Evolutionary conservation across 2,797 vertebrate genomes (phyloP).

Genomic region (Leptatherina wallacei): DNA sequence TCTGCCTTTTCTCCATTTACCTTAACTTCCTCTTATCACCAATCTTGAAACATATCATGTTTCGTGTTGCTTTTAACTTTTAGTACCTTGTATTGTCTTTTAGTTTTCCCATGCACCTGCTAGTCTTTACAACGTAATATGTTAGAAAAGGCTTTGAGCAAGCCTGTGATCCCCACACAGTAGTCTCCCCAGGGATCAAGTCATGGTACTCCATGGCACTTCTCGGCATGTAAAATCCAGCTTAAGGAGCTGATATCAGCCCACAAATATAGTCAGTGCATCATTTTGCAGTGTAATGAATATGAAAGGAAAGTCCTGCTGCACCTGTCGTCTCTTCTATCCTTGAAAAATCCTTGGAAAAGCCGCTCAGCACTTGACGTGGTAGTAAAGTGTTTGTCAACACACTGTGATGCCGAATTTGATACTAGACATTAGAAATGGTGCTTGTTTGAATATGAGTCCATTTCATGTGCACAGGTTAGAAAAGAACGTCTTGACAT

Average conservation of each 20-base stretch:
- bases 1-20: constrained; percentile 6
- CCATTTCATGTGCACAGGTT: constrained; percentile 2
- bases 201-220: constrained; percentile 68
- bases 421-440: constrained; percentile 60
- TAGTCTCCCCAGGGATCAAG: constrained; percentile 49
- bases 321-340: constrained; percentile 77
- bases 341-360: constrained; percentile 73
- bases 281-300: constrained; percentile 82
- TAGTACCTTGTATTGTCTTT: not conserved
- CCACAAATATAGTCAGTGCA: constrained; percentile 81
- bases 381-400: constrained; percentile 81
- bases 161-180: constrained; percentile 36
- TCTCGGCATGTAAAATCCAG: constrained; percentile 68
- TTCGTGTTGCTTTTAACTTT: not conserved
- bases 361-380: constrained; percentile 50
- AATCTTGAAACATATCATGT: not conserved
- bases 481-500: constrained; percentile 41
- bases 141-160: constrained; percentile 13
- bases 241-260: constrained; percentile 84
- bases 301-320: constrained; percentile 72
- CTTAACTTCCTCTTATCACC: constrained; percentile 5
- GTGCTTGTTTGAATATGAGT: constrained; percentile 22
- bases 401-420: constrained; percentile 66
- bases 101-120: not conserved
- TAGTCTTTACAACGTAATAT: constrained; percentile 27